A percentile compares a stretch with the other conserved stretches of the same genome.
phyloP scores from a whole-genome alignment of 2,113 vertebrate species.

The Girardinichthys multiradiatus region DNA sequence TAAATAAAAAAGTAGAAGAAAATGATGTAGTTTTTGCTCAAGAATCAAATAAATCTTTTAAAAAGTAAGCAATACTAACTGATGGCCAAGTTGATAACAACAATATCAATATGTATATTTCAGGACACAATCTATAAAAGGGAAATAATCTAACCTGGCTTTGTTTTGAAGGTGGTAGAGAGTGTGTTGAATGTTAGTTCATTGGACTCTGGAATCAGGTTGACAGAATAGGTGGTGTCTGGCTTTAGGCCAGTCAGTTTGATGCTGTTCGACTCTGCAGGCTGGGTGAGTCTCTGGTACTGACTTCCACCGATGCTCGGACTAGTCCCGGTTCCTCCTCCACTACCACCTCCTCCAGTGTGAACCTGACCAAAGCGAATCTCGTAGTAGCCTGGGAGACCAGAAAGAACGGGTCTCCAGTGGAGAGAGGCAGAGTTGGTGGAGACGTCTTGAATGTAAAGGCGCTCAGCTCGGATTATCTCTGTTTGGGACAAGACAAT shows the following conservation, averaged over 20 bases:
- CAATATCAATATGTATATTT: too few species aligned
- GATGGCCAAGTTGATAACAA: too few species aligned
- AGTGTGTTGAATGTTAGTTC: slow-evolving; percentile 77
- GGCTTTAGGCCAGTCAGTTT: slow-evolving; percentile 80
- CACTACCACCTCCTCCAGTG: slow-evolving; percentile 24
- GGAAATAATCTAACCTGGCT: slow-evolving; percentile 77
- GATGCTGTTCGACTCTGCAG: slow-evolving; percentile 77
- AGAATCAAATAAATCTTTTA: too few species aligned
- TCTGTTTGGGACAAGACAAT: slow-evolving; percentile 74
- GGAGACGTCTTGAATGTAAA: slow-evolving; percentile 84
- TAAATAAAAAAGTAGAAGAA: neutral
- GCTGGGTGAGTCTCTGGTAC: slow-evolving; percentile 73
- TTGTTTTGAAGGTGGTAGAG: slow-evolving; percentile 83
- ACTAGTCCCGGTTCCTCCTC: slow-evolving; percentile 54
- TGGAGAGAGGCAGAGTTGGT: slow-evolving; percentile 82
- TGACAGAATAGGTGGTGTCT: slow-evolving; percentile 86
- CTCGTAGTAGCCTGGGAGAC: slow-evolving; percentile 81
- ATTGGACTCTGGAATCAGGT: slow-evolving; percentile 86
- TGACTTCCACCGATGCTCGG: slow-evolving; percentile 52
- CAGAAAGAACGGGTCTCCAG: slow-evolving; percentile 86
- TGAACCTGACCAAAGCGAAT: slow-evolving; percentile 78
- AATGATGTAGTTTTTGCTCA: neutral
- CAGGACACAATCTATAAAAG: neutral
- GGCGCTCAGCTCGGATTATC: slow-evolving; percentile 83
- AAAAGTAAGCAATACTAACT: neutral